Evolutionary conservation across 1,140 invertebrate genomes (phyloP).

Genomic region (Potamilus streckersoni): DNA sequence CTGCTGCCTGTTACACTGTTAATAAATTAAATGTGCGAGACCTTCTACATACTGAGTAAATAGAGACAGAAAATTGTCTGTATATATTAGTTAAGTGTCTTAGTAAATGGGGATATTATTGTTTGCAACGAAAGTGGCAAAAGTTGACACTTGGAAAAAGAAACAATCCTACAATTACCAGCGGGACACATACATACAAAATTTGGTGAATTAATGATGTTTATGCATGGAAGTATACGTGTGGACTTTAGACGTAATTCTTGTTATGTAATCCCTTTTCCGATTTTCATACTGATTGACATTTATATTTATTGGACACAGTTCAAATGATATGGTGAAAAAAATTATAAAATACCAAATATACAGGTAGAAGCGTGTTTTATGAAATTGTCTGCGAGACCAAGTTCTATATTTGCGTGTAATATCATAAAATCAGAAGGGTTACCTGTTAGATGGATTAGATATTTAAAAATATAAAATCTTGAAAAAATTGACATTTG

Average conservation of each 20-base stretch:
- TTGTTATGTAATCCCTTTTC: not conserved
- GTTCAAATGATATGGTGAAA: not conserved
- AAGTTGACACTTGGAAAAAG: not conserved
- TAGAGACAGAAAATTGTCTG: slow-evolving; percentile 5
- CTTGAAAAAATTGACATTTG: not conserved
- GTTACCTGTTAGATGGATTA: not conserved
- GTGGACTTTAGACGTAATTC: not conserved
- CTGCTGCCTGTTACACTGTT: not conserved
- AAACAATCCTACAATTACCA: not conserved
- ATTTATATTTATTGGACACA: slow-evolving; percentile 4
- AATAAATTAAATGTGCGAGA: not conserved
- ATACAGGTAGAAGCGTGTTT: not conserved
- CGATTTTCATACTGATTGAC: not conserved
- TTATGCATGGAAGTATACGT: slow-evolving; percentile 5
- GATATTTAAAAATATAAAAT: not conserved
- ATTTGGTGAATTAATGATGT: not conserved
- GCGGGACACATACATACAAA: not conserved
- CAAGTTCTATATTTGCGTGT: not conserved
- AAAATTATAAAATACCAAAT: not conserved
- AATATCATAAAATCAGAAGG: slow-evolving; percentile 5
- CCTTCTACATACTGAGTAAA: slow-evolving; percentile 2
- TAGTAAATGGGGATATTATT: slow-evolving; percentile 3
- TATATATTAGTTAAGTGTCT: not conserved
- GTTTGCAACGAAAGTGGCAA: slow-evolving; percentile 1
- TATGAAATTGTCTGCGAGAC: not conserved